A percentile compares a stretch with the other conserved stretches of the same genome.
Conservation (phyloP, 2,797 vertebrate genomes). For the Oreonectes daqikongensis region DNA sequence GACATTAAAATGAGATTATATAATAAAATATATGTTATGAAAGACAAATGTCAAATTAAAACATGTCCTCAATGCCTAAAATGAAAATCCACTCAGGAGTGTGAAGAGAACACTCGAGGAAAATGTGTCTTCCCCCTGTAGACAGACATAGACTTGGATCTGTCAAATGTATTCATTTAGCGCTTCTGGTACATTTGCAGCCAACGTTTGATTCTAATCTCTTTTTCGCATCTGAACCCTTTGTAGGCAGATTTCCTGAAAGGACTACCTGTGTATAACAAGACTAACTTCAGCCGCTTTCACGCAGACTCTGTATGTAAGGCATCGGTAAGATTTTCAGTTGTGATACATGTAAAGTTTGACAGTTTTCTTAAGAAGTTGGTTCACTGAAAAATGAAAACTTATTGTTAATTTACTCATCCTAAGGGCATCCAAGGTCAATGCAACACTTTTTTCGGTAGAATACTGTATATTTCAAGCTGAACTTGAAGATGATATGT, state of each 20-base stretch:
- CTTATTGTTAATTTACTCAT: too few relatives aligned
- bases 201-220: neutral
- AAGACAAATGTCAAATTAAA: neutral
- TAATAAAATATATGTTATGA: neutral
- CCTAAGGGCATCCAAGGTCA: too few relatives aligned
- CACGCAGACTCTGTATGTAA: slow-evolving; percentile 96
- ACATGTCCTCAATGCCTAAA: neutral
- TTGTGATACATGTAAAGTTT: neutral
- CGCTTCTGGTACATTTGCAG: neutral
- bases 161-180: neutral
- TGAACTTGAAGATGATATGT: too few relatives aligned
- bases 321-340: slow-evolving; percentile 85
- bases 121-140: neutral
- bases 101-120: neutral
- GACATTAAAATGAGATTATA: too few relatives aligned
- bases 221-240: slow-evolving; percentile 19
- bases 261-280: slow-evolving; percentile 95
- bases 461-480: too few relatives aligned
- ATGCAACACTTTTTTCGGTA: too few relatives aligned
- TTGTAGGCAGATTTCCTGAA: slow-evolving; percentile 92
- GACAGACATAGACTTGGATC: neutral
- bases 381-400: too few relatives aligned
- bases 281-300: slow-evolving; percentile 95
- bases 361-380: neutral
- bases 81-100: neutral